These are phyloP conservation scores for Gymnoscelis rufifasciata DNA, from an alignment of 2,888 invertebrate species.

Conservation along the genomic window DNA sequence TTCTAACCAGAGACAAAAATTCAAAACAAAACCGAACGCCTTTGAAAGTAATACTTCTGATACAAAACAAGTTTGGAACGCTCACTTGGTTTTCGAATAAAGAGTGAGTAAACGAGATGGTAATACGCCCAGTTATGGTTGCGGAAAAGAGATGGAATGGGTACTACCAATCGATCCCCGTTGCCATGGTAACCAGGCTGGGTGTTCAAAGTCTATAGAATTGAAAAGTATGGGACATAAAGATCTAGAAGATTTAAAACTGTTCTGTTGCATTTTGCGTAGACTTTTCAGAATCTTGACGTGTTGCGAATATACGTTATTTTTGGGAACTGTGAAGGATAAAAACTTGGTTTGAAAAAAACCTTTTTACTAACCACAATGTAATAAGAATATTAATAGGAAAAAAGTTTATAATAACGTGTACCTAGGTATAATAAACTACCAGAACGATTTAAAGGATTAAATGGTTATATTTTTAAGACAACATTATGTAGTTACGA, in stretches of 20 bases:
- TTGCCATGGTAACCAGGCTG: slow-evolving; percentile 48
- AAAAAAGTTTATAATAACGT: too few species aligned
- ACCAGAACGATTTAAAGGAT: too few species aligned
- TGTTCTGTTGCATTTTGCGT: too few species aligned
- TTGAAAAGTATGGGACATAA: background rate
- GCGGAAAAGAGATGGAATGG: slow-evolving; percentile 31
- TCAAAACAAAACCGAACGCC: slow-evolving; percentile 5
- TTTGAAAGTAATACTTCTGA: slow-evolving; percentile 11
- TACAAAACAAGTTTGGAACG: slow-evolving; percentile 31
- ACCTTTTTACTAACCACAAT: too few species aligned
- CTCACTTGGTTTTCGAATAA: slow-evolving; percentile 31
- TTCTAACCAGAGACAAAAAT: slow-evolving; percentile 3
- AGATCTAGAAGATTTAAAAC: background rate
- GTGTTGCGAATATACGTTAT: too few species aligned
- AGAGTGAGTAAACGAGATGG: slow-evolving; percentile 30
- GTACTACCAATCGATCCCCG: slow-evolving; percentile 61
- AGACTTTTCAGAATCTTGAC: too few species aligned
- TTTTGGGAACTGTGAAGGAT: too few species aligned
- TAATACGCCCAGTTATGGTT: slow-evolving; percentile 9
- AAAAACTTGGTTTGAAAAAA: too few species aligned
- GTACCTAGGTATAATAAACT: too few species aligned
- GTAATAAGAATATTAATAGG: too few species aligned
- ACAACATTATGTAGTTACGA: too few species aligned
- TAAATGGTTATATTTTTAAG: too few species aligned
- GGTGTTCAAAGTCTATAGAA: background rate